Percentiles rank a stretch among this genome's conserved stretches.
Evolutionary conservation across 1,140 invertebrate species (phyloP).

Genomic region (Lethrus apterus): DNA sequence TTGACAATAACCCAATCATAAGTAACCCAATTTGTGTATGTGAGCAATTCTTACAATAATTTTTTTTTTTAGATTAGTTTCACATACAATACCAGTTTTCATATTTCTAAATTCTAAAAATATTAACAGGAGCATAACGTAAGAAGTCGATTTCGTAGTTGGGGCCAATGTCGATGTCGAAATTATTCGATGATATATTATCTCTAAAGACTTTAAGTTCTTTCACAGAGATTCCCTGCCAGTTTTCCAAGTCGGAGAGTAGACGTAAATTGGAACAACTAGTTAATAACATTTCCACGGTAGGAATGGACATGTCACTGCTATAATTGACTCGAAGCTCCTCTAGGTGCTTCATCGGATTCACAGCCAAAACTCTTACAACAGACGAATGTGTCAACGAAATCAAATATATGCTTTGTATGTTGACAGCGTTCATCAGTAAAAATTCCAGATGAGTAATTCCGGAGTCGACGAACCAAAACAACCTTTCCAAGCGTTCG

Average conservation of each 20-base stretch:
- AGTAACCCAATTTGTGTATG: too few species aligned
- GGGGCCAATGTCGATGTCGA: constrained; percentile 50
- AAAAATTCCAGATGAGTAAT: constrained; percentile 57
- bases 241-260: constrained; percentile 61
- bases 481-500: constrained; percentile 53
- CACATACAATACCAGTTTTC: too few species aligned
- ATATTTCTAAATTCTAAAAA: too few species aligned
- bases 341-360: constrained; percentile 58
- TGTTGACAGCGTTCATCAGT: constrained; percentile 53
- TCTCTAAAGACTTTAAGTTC: constrained; percentile 53
- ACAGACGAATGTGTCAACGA: constrained; percentile 57
- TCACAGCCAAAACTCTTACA: constrained; percentile 50
- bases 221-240: constrained; percentile 51
- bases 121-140: constrained; percentile 37
- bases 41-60: too few species aligned
- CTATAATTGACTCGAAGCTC: constrained; percentile 62
- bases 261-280: constrained; percentile 56
- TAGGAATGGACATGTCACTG: constrained; percentile 56
- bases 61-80: too few species aligned
- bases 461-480: constrained; percentile 55
- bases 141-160: too few species aligned
- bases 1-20: too few species aligned
- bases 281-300: constrained; percentile 54
- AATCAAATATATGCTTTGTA: constrained; percentile 58
- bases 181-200: constrained; percentile 54